These are phyloP conservation scores for Enteromius paludinosus DNA, from an alignment of 2,797 vertebrate genomes.

Conservation along the genomic window DNA sequence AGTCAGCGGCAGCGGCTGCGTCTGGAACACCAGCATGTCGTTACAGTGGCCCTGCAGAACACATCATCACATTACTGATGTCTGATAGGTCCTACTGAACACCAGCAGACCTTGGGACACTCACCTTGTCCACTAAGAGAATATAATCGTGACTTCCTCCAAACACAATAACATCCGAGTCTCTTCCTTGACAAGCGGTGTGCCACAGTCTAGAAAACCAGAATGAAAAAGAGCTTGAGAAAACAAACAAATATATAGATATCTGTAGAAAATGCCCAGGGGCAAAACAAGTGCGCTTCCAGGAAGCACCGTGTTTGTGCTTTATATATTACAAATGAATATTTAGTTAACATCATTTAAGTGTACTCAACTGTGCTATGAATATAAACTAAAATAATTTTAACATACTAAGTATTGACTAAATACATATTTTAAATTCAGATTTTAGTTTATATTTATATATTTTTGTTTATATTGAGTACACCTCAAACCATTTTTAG, in stretches of 20 bases:
- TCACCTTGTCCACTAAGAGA: slow-evolving; percentile 90
- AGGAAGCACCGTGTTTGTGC: no score
- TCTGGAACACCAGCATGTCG: slow-evolving; percentile 93
- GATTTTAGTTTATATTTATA: no score
- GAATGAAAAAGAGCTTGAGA: slow-evolving; percentile 60
- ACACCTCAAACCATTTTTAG: no score
- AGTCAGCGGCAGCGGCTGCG: slow-evolving; percentile 88
- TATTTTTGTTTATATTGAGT: no score
- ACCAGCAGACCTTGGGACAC: slow-evolving; percentile 55
- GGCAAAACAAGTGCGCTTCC: no score
- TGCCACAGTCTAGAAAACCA: slow-evolving; percentile 74
- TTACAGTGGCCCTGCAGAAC: slow-evolving; percentile 85
- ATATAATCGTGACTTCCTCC: slow-evolving; percentile 96
- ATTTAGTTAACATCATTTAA: no score
- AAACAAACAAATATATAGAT: background rate
- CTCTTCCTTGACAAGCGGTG: slow-evolving; percentile 87
- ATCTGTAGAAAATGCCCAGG: background rate
- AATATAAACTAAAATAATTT: no score
- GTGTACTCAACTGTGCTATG: no score
- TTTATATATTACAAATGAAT: no score
- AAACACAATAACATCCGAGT: slow-evolving; percentile 93
- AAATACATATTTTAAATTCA: no score
- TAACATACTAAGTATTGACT: no score
- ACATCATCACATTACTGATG: background rate
- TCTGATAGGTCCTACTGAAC: background rate